Base-by-base conservation (phyloP, 2,113 vertebrate genomes). In the Eublepharis macularius region DNA sequence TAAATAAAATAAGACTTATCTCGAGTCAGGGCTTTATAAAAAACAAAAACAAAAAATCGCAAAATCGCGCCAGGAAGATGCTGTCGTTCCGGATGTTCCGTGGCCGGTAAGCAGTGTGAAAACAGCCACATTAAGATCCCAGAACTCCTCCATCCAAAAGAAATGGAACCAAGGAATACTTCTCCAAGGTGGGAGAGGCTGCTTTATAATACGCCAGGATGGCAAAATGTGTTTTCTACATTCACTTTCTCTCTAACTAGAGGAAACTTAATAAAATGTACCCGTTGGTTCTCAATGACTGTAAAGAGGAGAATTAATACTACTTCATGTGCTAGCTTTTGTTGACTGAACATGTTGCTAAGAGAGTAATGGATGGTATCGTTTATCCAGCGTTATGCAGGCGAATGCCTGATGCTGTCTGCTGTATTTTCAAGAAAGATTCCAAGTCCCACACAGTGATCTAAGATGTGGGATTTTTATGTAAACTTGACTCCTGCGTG, bases 381-480 rank as follows among this genome's bases (percentile, higher is more conserved):
- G 82, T 73, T 73, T 86, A 83, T 54, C 60, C 43, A 86, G 41
- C 34, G 80, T 74, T 82, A 68, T 17, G 80, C 3, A 47, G 51
- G 39, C 36, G 39, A 83, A 82, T 90, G 60, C 74, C 88, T 29
- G 3, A 79, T 63, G 60, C 19, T 39, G 72, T 80, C 29, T 90
- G 76, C 21, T 80, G 12, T 65, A 41, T n/a, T 7, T 29, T 72
- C 88, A 60, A 80, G 41, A 72, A 84, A 85, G 76, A 34, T 86
- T 91, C 79, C 70, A 91, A 90, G 82, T 80, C 65, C 45, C 19
- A 51, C 29, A 43, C 1, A 41, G 81, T 85, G 85, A 93, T 80
- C 36, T 78, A 78, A 90, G 84, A 93, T 34, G 26, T 43, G 85
- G 72, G 78, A 84, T 87, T 86, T 82, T 63, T 70, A 86, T 43